Evolutionary conservation across 2,113 vertebrate genomes (phyloP).

Genomic region (Rhadina sibilatrix): DNA sequence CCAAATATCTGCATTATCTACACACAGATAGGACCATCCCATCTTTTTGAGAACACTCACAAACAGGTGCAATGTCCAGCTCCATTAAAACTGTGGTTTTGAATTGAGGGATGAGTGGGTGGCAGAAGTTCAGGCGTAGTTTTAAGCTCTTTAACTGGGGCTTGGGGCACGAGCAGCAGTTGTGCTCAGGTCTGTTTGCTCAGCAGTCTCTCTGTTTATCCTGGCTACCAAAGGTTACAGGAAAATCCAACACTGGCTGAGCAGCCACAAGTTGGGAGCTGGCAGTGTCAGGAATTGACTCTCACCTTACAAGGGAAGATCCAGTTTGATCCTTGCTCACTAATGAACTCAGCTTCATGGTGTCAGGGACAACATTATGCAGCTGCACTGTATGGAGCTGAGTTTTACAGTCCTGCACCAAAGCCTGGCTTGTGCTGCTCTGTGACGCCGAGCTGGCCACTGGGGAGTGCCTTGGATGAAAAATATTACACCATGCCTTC

Average conservation of each 20-base stretch:
- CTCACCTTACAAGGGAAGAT: not conserved
- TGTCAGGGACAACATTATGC: not conserved
- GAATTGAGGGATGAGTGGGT: not conserved
- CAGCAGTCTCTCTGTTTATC: not conserved
- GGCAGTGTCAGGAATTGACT: not conserved
- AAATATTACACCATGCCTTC: not conserved
- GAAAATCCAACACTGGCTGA: not conserved
- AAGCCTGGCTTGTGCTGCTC: not conserved
- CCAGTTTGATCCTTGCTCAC: conserved; percentile 7
- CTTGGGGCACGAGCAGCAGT: not conserved
- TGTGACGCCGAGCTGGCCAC: not conserved
- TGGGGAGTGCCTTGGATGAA: not conserved
- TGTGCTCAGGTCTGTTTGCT: not conserved
- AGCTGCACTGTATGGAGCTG: not conserved
- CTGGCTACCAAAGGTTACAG: not conserved
- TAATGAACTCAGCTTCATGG: conserved; percentile 32
- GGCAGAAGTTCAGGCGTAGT: not conserved
- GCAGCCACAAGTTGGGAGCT: not conserved
- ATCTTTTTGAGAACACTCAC: not conserved
- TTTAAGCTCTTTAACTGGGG: not conserved
- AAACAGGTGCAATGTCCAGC: not conserved
- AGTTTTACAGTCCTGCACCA: not conserved
- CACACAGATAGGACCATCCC: not conserved
- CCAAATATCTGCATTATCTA: not conserved
- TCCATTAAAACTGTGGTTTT: not conserved